Conservation (phyloP, 2,113 vertebrate species). For the Synchiropus splendidus region DNA sequence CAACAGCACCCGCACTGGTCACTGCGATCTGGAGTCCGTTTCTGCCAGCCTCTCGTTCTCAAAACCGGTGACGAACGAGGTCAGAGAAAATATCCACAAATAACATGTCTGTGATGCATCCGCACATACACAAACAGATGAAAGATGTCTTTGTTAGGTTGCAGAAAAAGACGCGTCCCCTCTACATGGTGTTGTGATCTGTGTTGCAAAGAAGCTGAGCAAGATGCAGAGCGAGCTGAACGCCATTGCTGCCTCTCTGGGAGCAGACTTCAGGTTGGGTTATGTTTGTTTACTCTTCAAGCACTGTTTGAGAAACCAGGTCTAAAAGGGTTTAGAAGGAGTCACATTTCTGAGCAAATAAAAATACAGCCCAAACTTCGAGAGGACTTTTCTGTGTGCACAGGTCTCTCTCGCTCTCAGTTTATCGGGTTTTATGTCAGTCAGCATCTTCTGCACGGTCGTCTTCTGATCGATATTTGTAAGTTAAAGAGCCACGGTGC, state of each 20-base stretch:
- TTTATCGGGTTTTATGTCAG: no score
- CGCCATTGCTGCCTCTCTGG: slow-evolving; percentile 81
- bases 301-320: no score
- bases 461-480: neutral
- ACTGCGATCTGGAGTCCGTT: slow-evolving; percentile 49
- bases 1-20: slow-evolving; percentile 69
- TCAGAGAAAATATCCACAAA: no score
- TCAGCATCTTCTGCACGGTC: neutral
- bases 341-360: no score
- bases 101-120: no score
- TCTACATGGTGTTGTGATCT: slow-evolving; percentile 75
- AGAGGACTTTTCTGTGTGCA: no score
- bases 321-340: no score
- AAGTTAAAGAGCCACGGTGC: neutral
- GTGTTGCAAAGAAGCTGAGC: slow-evolving; percentile 87
- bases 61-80: no score
- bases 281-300: no score
- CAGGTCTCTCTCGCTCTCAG: no score
- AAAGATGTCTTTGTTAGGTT: slow-evolving; percentile 18
- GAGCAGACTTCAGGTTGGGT: slow-evolving; percentile 83
- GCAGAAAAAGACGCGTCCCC: slow-evolving; percentile 54
- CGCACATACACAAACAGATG: no score
- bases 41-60: slow-evolving; percentile 79
- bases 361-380: no score
- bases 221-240: slow-evolving; percentile 89